Conservation (phyloP, 2,113 vertebrate species). For the Alosa alosa region DNA sequence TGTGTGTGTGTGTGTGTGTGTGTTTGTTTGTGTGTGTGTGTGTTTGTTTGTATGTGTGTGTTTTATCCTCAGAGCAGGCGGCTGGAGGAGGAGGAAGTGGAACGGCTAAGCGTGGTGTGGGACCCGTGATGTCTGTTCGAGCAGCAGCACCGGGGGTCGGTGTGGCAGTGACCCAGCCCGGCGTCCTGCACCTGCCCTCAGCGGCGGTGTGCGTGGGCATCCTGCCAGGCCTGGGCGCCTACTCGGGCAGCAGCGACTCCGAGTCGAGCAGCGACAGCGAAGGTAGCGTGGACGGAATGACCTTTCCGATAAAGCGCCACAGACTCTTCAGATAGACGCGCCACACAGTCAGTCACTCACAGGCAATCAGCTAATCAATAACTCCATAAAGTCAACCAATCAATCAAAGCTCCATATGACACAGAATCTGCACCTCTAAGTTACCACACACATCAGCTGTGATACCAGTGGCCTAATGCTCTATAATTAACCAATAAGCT, state of each 20-base stretch:
- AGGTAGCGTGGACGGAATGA: slow-evolving; percentile 87
- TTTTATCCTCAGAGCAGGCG: slow-evolving; percentile 61
- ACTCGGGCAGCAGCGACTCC: slow-evolving; percentile 95
- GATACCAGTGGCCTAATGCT: background rate
- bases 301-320: slow-evolving; percentile 58
- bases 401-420: background rate
- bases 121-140: background rate
- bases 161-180: slow-evolving; percentile 31
- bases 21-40: background rate
- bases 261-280: slow-evolving; percentile 97
- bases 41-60: background rate
- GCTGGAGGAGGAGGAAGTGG: background rate
- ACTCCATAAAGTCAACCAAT: background rate
- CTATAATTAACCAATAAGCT: background rate
- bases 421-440: background rate
- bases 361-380: background rate
- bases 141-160: slow-evolving; percentile 34
- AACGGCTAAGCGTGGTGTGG: slow-evolving; percentile 34
- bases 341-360: slow-evolving; percentile 34
- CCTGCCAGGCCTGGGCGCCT: slow-evolving; percentile 88
- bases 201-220: slow-evolving; percentile 93
- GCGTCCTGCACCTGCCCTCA: slow-evolving; percentile 83
- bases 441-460: background rate
- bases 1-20: background rate
- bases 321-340: slow-evolving; percentile 69